A percentile compares a stretch with the other conserved stretches of the same genome.
phyloP scores from a whole-genome alignment of 2,113 vertebrate genomes.

The Pogona vitticeps region DNA sequence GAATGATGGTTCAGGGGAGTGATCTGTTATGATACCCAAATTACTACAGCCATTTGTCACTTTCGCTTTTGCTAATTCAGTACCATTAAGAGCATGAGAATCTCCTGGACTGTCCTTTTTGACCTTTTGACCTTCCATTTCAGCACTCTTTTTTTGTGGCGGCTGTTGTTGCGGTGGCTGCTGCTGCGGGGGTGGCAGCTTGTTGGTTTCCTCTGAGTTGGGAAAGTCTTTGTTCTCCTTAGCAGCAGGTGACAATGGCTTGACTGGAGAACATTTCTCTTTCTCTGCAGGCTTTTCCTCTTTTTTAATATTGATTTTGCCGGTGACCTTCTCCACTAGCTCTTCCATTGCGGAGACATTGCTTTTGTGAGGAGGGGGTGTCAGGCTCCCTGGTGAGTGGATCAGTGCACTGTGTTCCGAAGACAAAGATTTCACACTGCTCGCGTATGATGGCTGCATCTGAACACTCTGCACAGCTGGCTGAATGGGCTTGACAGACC shows the following conservation, averaged over 20 bases:
- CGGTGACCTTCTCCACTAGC: slow-evolving; percentile 95
- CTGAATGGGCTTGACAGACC: slow-evolving; percentile 86
- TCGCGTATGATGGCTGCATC: slow-evolving; percentile 87
- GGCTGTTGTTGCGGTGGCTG: slow-evolving; percentile 41
- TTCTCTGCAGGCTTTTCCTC: slow-evolving; percentile 84
- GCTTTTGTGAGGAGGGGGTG: slow-evolving; percentile 91
- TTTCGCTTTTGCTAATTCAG: slow-evolving; percentile 83
- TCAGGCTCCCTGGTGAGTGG: slow-evolving; percentile 86
- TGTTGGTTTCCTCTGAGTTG: slow-evolving; percentile 77
- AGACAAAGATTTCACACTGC: slow-evolving; percentile 81
- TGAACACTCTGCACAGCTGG: slow-evolving; percentile 85
- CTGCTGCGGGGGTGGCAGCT: slow-evolving; percentile 69
- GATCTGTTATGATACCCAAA: slow-evolving; percentile 95
- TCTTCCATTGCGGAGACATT: slow-evolving; percentile 98
- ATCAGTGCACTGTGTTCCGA: slow-evolving; percentile 84
- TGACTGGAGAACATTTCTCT: slow-evolving; percentile 77
- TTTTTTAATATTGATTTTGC: slow-evolving; percentile 88
- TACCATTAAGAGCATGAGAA: slow-evolving; percentile 83
- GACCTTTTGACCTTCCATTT: slow-evolving; percentile 82
- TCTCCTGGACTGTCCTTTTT: slow-evolving; percentile 84
- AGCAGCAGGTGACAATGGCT: slow-evolving; percentile 79
- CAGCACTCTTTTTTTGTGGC: slow-evolving; percentile 76
- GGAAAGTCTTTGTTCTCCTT: slow-evolving; percentile 87
- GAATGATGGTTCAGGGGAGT: slow-evolving; percentile 91
- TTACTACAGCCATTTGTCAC: slow-evolving; percentile 90